Evolutionary conservation across 2,888 invertebrate genomes (phyloP).

Genomic region (Rutpela maculata): DNA sequence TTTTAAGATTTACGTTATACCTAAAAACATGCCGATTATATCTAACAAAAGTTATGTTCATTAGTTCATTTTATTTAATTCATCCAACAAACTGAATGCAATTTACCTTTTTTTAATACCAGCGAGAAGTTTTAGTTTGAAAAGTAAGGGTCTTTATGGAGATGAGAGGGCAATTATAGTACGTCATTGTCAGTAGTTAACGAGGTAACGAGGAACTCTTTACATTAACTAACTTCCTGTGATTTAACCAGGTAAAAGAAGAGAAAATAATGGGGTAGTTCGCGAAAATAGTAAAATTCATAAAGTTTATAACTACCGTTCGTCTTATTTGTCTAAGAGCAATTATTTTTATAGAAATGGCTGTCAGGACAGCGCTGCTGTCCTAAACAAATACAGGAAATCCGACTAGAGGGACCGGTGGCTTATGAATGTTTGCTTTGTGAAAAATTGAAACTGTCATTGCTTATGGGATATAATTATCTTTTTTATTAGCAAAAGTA

Average conservation of each 20-base stretch:
- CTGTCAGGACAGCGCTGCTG: constrained; percentile 1
- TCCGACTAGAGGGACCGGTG: constrained; percentile 6
- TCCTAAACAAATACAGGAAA: constrained; percentile 27
- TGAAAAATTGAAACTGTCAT: constrained; percentile 16
- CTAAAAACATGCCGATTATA: no score
- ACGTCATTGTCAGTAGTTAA: constrained; percentile 64
- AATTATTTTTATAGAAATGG: constrained; percentile 17
- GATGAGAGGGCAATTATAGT: constrained; percentile 62
- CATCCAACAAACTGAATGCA: constrained; percentile 40
- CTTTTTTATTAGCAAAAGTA: neutral
- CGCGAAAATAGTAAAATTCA: constrained; percentile 51
- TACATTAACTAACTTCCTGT: constrained; percentile 53
- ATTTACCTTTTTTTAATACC: constrained; percentile 36
- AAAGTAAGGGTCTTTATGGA: constrained; percentile 53
- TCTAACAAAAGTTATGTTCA: neutral
- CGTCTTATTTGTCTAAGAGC: constrained; percentile 3
- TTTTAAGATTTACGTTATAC: no score
- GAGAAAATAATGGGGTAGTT: constrained; percentile 36
- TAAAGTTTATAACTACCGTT: constrained; percentile 43
- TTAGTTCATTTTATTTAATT: constrained; percentile 31
- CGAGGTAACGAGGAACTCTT: constrained; percentile 56
- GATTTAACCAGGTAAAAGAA: constrained; percentile 53
- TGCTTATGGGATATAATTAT: constrained; percentile 9
- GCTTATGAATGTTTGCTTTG: constrained; percentile 24
- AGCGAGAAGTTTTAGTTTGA: constrained; percentile 42